These are phyloP conservation scores for Dichetophora obliterata DNA, from an alignment of 2,888 invertebrate genomes.

Conservation along the genomic window DNA sequence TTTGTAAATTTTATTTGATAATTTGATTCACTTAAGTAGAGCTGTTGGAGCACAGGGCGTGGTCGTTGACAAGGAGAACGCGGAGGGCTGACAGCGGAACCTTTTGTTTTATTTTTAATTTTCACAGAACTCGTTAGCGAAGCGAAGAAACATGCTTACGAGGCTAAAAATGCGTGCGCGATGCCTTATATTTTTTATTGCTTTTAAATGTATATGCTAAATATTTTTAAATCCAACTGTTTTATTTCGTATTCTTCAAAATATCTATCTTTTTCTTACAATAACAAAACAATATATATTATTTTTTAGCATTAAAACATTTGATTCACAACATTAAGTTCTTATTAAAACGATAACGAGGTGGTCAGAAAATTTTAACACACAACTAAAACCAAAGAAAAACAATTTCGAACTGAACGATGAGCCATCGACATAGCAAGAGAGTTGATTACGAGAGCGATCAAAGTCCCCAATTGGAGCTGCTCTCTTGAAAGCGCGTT, in stretches of 20 bases:
- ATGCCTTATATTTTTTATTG: no score
- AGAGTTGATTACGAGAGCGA: slow-evolving; percentile 9
- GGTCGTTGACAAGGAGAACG: not conserved
- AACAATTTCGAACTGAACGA: slow-evolving; percentile 26
- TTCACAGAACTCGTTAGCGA: not conserved
- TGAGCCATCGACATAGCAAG: slow-evolving; percentile 1
- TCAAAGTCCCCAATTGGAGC: not conserved
- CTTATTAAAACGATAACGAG: not conserved
- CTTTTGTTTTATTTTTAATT: no score
- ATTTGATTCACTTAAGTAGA: slow-evolving; percentile 33
- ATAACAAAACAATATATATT: not conserved
- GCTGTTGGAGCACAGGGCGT: not conserved
- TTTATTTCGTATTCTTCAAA: no score
- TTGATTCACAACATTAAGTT: not conserved
- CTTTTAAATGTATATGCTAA: no score
- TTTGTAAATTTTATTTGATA: slow-evolving; percentile 34
- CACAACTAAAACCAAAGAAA: slow-evolving; percentile 8
- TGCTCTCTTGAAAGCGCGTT: not conserved
- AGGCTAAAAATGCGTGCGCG: not conserved
- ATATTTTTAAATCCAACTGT: no score
- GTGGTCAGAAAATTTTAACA: not conserved
- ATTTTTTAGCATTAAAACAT: not conserved
- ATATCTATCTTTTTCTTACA: no score
- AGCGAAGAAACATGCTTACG: not conserved
- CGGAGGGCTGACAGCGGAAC: not conserved